Percentiles rank a stretch among this genome's conserved stretches.
phyloP scores from a whole-genome alignment of 1,140 invertebrate species.

The Metopolophium dirhodum region DNA sequence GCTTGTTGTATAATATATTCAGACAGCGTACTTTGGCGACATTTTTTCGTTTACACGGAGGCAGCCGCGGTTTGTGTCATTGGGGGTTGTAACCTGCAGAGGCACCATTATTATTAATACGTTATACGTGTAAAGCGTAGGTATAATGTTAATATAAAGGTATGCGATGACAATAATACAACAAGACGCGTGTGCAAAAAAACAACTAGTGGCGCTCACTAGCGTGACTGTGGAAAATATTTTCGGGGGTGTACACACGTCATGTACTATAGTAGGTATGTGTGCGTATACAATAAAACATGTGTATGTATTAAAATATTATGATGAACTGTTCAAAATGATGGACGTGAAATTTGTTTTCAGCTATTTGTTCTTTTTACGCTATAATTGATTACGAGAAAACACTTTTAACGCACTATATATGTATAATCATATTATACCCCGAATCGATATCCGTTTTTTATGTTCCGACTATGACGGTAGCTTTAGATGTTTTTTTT shows the following conservation, averaged over 20 bases:
- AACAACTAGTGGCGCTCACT: not conserved
- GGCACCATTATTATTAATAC: not conserved
- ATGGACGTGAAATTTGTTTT: not conserved
- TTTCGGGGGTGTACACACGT: not conserved
- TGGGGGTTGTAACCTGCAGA: too few relatives aligned
- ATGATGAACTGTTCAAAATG: not conserved
- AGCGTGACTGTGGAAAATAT: not conserved
- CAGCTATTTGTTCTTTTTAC: not conserved
- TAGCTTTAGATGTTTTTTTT: not conserved
- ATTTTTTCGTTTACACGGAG: not conserved
- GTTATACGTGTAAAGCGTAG: not conserved
- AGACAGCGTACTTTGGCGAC: too few relatives aligned
- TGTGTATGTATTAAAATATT: not conserved
- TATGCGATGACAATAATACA: not conserved
- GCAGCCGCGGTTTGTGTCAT: not conserved
- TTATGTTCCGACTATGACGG: not conserved
- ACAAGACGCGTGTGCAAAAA: not conserved
- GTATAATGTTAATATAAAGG: not conserved
- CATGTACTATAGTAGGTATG: not conserved
- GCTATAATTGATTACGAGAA: not conserved
- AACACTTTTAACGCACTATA: not conserved
- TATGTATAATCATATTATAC: not conserved
- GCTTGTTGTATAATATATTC: not conserved
- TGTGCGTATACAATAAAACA: not conserved
- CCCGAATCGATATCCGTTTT: not conserved